Conservation (phyloP, 1,140 invertebrate genomes). For the Drosophila truncata region DNA sequence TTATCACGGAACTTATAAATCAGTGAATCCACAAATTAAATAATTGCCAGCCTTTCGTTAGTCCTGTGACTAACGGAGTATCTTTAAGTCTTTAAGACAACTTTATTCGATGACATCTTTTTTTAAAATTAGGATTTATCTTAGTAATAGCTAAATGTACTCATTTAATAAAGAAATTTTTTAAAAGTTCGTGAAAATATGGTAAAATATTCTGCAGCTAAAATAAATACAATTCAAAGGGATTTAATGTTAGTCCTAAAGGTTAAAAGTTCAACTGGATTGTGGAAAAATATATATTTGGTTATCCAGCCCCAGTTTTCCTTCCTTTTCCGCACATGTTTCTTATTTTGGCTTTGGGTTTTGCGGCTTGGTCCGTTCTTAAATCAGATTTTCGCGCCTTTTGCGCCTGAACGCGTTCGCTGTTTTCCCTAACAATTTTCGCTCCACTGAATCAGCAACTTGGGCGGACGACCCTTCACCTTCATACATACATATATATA, state of each 20-base stretch:
- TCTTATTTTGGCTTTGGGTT: conserved; percentile 16
- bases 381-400: conserved; percentile 61
- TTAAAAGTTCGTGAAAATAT: too few species aligned
- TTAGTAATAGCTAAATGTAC: background rate
- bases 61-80: background rate
- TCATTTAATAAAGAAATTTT: background rate
- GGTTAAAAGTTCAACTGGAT: conserved; percentile 8
- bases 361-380: conserved; percentile 39
- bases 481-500: conserved; percentile 2
- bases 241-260: conserved; percentile 1
- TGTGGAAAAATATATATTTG: background rate
- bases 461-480: conserved; percentile 22
- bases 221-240: background rate
- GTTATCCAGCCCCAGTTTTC: background rate
- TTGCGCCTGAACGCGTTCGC: conserved; percentile 59
- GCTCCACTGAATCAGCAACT: conserved; percentile 57
- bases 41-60: background rate
- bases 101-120: background rate
- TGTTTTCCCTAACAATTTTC: conserved; percentile 61
- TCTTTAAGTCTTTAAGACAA: background rate
- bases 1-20: background rate
- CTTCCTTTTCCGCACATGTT: background rate
- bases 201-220: background rate
- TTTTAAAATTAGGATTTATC: background rate
- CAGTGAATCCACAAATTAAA: background rate